phyloP scores from a whole-genome alignment of 2,113 vertebrate species.

The Pelecanoides urinatrix region DNA sequence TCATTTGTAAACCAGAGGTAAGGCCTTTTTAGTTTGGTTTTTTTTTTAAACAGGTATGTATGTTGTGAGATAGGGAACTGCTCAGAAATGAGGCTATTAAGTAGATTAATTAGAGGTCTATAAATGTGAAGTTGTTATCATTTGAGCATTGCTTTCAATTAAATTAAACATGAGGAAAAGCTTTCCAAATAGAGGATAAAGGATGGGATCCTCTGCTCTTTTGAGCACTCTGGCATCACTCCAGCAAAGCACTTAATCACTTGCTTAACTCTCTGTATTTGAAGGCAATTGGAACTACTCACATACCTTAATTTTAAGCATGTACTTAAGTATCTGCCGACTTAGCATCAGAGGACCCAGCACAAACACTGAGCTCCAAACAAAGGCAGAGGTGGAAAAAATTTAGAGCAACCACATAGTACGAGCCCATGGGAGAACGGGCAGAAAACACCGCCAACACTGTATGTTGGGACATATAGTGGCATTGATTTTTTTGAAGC shows the following conservation, averaged over 20 bases:
- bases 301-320: conserved; percentile 27
- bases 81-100: conserved; percentile 7
- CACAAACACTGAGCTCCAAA: neutral
- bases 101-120: conserved; percentile 39
- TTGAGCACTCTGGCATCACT: conserved; percentile 34
- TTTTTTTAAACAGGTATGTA: neutral
- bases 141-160: conserved; percentile 60
- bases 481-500: conserved; percentile 4
- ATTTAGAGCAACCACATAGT: neutral
- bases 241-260: conserved; percentile 54
- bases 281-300: conserved; percentile 21
- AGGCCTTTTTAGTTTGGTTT: neutral
- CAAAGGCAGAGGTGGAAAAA: neutral
- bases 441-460: neutral
- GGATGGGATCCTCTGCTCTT: conserved; percentile 28
- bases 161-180: conserved; percentile 52
- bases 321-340: neutral
- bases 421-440: neutral
- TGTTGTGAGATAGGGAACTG: neutral
- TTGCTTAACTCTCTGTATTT: conserved; percentile 47
- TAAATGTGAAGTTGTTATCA: conserved; percentile 55
- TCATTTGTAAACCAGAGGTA: neutral
- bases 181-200: conserved; percentile 51
- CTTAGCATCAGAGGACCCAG: neutral
- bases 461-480: neutral